Base-by-base conservation (phyloP, 2,113 vertebrate genomes). In the Chiloscyllium plagiosum region DNA sequence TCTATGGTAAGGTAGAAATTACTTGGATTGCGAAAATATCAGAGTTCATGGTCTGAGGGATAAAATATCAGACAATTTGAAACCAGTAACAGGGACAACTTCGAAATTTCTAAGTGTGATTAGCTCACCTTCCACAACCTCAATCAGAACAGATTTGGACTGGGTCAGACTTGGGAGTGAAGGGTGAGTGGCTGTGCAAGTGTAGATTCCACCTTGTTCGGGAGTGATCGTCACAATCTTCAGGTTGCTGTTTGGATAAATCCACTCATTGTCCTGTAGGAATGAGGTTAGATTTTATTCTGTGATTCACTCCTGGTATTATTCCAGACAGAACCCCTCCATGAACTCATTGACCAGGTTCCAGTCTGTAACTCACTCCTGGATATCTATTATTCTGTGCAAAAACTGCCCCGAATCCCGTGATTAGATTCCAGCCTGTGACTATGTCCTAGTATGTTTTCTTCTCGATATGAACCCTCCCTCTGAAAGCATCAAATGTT, bases 201-300 rank as follows among this genome's bases (percentile, higher is more conserved):
- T 85, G 12, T 97, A 97, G 33, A 4, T 86, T 13, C 96, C 96
- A 0, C 87, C 85, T 3, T 96, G 78, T 1, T 94, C 95, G 33
- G 0, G 68, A 12, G 19, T 56, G 19, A 96, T 50, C 47, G 83
- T 96, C 22, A 1, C 5, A n/a, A 97, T 37, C 0, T 1, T 52
- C 17, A 97, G 95, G 33, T 37, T n/a, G 7, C 24, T 93, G 0
- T 86, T 96, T 0, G 37, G 85, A 29, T 94, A 33, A 12, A 96
- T 90, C 96, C 96, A 96, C 33, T 96, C 96, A 1, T 95, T 89
- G 0, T 72, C 94, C 96, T 97, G 50, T 10, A 29, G n/a, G n/a
- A 76, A 95, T 15, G 52, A 10, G 68, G 22, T 20, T 33, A 26
- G 29, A 89, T 5, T n/a, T 4, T 3, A 12, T 42, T 37, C 65